Evolutionary conservation across 53 echinoderm and acorn worm genomes (phyloP), one percentile per base, ranked within the genome.

Genomic region (Stichopus horrens): DNA sequence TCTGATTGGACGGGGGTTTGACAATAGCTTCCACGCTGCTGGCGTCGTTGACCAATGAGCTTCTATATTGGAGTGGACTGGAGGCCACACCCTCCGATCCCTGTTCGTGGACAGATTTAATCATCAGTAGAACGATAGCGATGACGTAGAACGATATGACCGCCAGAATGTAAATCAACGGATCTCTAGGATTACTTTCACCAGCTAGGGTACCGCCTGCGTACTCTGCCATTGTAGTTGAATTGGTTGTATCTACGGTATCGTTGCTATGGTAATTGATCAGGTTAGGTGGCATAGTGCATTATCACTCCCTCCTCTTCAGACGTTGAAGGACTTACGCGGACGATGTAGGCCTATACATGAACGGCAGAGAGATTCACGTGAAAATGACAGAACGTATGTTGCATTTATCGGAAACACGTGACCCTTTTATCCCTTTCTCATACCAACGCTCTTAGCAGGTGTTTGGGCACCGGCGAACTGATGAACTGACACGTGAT

Each of bases 101-200:
- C 58, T 81, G 57, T 5, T 81, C 83, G 54, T 91, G 91, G 16
- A 91, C 88, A 14, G 91, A 91, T 21, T 91, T 91, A 23, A 85
- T 76, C 91, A 91, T 91, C 8, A 91, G 84, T 23, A 91, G 75
- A 6, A 88, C 88, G 73, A 91, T 91, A 58, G 88, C 82, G 13
- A 91, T 60, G 13, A 91, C 91, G 88, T 91, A 91, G 76, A 91
- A 91, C 23, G 91, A 91, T 74, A 91, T 82, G 0, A 91, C 91
- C 5, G 91, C 88, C 11, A 91, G 58, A 75, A 91, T 91, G 55
- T 91, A 91, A 21, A 91, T 88, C 23, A 91, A 63, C 5, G 91
- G 91, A n/a, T 91, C 83, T 5, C 88, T 88, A 5, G 91, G 81
- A 65, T 9, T 21, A 21, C 5, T 56, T 19, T 81, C 23, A n/a